Evolutionary conservation across 2,797 vertebrate species (phyloP), one percentile per base, ranked within the genome.

Genomic region (Gila robusta): DNA sequence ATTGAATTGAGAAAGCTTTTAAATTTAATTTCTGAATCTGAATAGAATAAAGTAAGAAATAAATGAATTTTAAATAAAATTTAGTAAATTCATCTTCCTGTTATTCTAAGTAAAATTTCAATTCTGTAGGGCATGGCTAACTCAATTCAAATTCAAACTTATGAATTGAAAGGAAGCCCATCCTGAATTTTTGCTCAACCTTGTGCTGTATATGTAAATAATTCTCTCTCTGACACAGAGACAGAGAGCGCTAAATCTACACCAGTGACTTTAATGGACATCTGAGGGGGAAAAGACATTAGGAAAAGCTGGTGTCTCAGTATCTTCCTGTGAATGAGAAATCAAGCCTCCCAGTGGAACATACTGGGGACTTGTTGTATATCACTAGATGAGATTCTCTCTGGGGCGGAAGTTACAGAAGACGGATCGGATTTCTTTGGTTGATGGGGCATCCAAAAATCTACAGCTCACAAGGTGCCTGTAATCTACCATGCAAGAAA

Each of bases 391-490:
- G 9, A 26, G 49, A 23, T 49, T 87, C 70, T 79, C 70, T 81
- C 62, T 21, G 21, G 41, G 76, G 28, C 23, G n/a, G 72, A 90
- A 83, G 87, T 71, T 82, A 78, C 47, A 85, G 69, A 80, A 88
- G 79, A 80, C 9, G 0, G 76, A 85, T 79, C 14, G 8, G 26
- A 56, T 79, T 71, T 85, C 52, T 79, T 44, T 44, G 66, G 64
- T 71, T 71, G 66, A 44, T 28, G 47, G 76, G 76, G 74, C 74
- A 62, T 79, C 59, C 62, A 39, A 77, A 84, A 52, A 54, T 77
- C 82, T 47, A 74, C 56, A 72, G 83, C 80, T 83, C 80, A 77
- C 41, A 84, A 84, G 79, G 37, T 52, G 21, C 54, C 81, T 28
- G 79, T 37, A 66, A 32, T 66, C 28, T 82, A 28, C 37, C 59